phyloP scores from a whole-genome alignment of 2,113 vertebrate species.

The Vidua chalybeata region DNA sequence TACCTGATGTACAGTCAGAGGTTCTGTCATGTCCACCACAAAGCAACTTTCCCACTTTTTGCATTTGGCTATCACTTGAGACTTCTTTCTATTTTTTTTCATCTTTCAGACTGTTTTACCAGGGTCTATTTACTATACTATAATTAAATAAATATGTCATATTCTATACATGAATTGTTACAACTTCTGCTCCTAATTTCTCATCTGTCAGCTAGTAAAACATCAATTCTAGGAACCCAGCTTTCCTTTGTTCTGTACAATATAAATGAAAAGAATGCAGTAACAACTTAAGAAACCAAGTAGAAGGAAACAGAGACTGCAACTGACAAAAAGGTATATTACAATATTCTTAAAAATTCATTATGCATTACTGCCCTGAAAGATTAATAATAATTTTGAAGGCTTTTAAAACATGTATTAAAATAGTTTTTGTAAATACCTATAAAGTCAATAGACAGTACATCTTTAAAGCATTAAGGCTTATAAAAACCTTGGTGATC shows the following conservation, averaged over 20 bases:
- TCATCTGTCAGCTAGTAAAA: not conserved
- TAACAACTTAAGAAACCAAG: not conserved
- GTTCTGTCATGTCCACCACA: not conserved
- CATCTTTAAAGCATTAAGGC: not conserved
- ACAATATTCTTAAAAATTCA: not conserved
- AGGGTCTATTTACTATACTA: not conserved
- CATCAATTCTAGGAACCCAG: not conserved
- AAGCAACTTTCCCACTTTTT: not conserved
- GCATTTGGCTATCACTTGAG: not conserved
- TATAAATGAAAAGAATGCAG: not conserved
- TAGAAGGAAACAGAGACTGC: not conserved
- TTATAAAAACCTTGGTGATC: not conserved
- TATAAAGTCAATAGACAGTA: not conserved
- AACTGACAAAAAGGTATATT: not conserved
- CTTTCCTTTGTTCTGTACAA: not conserved
- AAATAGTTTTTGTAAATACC: conserved; percentile 13
- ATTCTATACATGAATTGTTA: not conserved
- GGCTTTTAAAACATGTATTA: not conserved
- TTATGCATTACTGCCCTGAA: not conserved
- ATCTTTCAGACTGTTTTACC: not conserved
- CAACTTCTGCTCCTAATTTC: not conserved
- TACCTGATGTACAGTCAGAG: not conserved
- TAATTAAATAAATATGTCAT: not conserved
- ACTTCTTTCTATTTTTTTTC: not conserved
- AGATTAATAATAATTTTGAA: not conserved